Base-by-base conservation (phyloP, 2,888 invertebrate species). In the Drosophila helvetica region DNA sequence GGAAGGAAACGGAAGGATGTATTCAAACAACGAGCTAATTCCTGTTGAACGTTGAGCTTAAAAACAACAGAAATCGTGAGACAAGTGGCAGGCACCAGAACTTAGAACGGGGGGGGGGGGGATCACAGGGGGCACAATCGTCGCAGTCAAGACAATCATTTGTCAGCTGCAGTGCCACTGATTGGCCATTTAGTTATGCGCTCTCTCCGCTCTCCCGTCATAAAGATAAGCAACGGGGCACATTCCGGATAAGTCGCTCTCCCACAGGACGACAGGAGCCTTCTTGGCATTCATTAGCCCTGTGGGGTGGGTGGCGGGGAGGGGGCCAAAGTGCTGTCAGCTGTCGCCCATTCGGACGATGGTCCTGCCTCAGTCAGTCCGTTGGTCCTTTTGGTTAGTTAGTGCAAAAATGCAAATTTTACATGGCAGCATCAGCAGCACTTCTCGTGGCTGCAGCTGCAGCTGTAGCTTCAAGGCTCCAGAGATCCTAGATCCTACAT, bases 101-200 rank as follows among this genome's bases (percentile, higher is more conserved):
- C 50, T 50, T 38, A 52, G 10, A 54, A 54, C 45, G 22, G 15
- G 19, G 38, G 48, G 25, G 42, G 10, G 17, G 12, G 19, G 17
- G 50, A 30, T 42, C 19, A 19, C 19, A 48, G 8, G 42, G 50
- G 15, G 46, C 46, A 19, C 9, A 38, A 17, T 19, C 18, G 22
- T 19, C 18, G 38, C 54, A 17, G 46, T 30, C 46, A 63, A 56
- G 62, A 33, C 62, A 74, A 72, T 81, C 73, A 79, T 74, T 77
- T 77, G 79, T 53, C 55, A 79, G 71, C 63, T 74, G 71, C 67
- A 79, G 63, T 54, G 56, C 71, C 75, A 71, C 77, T 85, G 80
- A 83, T 83, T 83, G 80, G 65, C 67, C 78, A 78, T 85, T 83
- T 77, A 77, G 83, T 86, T 80, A 82, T 82, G 83, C 86, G 74